Conservation (phyloP, 2,888 invertebrate species). For the Melinaea menophilus region DNA sequence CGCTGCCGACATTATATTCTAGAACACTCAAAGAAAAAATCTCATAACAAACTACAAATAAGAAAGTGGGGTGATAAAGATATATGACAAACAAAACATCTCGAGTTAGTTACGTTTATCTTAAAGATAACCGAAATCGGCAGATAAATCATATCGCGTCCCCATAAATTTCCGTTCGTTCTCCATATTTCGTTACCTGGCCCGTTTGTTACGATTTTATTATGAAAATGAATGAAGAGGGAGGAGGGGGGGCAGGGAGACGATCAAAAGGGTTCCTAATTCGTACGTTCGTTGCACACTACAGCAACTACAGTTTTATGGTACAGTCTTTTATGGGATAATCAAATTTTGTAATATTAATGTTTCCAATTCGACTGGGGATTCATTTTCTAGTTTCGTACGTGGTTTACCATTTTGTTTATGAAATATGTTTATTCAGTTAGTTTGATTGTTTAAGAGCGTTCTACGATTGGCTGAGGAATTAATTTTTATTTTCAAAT, state of each 20-base stretch:
- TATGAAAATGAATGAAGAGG: slow-evolving; percentile 77
- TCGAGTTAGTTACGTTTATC: slow-evolving; percentile 1
- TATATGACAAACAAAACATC: too few species aligned
- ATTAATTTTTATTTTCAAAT: too few species aligned
- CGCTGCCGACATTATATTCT: slow-evolving; percentile 28
- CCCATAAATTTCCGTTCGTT: slow-evolving; percentile 70
- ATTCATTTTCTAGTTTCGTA: slow-evolving; percentile 54
- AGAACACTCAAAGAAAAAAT: too few species aligned
- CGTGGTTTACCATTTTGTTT: slow-evolving; percentile 17
- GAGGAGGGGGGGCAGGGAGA: slow-evolving; percentile 39
- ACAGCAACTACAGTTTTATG: slow-evolving; percentile 75
- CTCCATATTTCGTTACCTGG: slow-evolving; percentile 77
- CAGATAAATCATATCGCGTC: slow-evolving; percentile 66
- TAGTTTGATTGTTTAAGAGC: not conserved
- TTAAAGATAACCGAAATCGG: slow-evolving; percentile 17
- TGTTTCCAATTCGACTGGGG: slow-evolving; percentile 64
- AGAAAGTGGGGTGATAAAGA: too few species aligned
- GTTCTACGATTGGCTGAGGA: not conserved
- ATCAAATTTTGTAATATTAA: slow-evolving; percentile 78
- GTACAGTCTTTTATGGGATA: slow-evolving; percentile 76
- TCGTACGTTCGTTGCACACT: slow-evolving; percentile 72
- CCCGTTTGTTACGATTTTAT: slow-evolving; percentile 77
- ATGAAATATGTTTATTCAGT: slow-evolving; percentile 13
- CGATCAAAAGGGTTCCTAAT: slow-evolving; percentile 77
- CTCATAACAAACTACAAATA: too few species aligned